Evolutionary conservation across 2,797 vertebrate genomes (phyloP), one percentile per base, ranked within the genome.

Genomic region (Orientallactaga sibirica): DNA sequence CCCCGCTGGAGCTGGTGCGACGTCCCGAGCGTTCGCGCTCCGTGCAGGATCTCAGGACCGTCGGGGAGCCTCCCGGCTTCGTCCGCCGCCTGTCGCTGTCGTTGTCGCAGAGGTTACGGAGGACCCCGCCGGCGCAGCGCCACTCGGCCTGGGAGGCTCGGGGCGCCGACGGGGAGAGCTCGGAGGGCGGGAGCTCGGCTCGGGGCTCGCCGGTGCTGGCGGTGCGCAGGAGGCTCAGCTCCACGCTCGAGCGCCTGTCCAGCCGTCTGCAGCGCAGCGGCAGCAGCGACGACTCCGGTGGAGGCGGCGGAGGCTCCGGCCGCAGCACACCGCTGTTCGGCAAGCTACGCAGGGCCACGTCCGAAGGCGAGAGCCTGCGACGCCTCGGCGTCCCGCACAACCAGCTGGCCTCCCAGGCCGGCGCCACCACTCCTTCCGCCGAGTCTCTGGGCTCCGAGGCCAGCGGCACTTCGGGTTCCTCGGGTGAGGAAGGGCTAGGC

Each of bases 401-500:
- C 97, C 99, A 99, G 96, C 97, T 99, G 70, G 98, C 97, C 0
- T 94, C 98, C 18, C 98, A 99, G 90, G 97, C 98, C 0, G 97
- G 95, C 3, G 97, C 97, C 55, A 97, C 98, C 2, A 98, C 99
- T 0, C 98, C 99, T 14, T 99, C 99, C 19, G 98, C 99, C 0
- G 99, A 99, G 96, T 99, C 99, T 58, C 96, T 99, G 95, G 99
- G 99, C 96, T 99, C 99, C 0, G 99, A 99, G 97, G 98, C 98
- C 94, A 99, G 99, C 95, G 97, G 98, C 8, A 98, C 98, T 73
- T 99, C 99, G 7, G 98, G 99, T 2, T 83, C 94, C 20, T 98
- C 98, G 2, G 0, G 77, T 97, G 91, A 90, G 87, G 64, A 67
- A 58, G 22, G 24, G 9, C 14, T 20, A 41, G 58, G 16, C 25